Percentiles rank a stretch among this genome's conserved stretches.
Conservation (phyloP, 2,797 vertebrate species). For the Lerista edwardsae region DNA sequence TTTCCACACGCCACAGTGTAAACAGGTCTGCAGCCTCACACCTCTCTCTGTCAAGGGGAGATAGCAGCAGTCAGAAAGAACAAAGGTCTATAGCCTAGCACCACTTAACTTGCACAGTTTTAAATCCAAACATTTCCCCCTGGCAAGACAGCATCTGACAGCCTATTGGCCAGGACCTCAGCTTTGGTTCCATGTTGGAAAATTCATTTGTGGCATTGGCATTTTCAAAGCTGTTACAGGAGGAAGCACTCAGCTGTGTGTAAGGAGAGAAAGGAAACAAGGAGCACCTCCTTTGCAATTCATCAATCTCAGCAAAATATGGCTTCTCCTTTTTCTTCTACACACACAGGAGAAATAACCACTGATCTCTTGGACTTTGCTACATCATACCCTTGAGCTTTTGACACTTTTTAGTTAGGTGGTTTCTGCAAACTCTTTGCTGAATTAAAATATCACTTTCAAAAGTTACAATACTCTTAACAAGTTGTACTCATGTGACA, state of each 20-base stretch:
- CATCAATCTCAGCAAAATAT: neutral
- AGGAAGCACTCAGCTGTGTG: neutral
- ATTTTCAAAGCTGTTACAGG: conserved; percentile 6
- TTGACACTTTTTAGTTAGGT: neutral
- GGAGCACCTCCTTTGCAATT: conserved; percentile 2
- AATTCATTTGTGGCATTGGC: neutral
- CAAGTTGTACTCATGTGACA: neutral
- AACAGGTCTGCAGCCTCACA: neutral
- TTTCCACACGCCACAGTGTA: neutral
- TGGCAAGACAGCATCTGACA: neutral
- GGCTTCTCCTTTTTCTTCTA: neutral
- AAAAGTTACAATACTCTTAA: neutral
- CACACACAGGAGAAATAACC: too few relatives aligned
- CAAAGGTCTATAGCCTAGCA: neutral
- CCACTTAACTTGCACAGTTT: neutral
- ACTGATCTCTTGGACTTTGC: too few relatives aligned
- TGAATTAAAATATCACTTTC: neutral
- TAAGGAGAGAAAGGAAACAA: neutral
- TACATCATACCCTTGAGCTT: too few relatives aligned
- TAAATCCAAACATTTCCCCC: neutral
- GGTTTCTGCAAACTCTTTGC: neutral
- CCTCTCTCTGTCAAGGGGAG: neutral
- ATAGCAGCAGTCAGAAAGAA: neutral
- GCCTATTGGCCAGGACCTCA: neutral
- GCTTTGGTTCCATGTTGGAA: neutral